Evolutionary conservation across 2,888 invertebrate genomes (phyloP).

Genomic region (Schizotus pectinicornis): DNA sequence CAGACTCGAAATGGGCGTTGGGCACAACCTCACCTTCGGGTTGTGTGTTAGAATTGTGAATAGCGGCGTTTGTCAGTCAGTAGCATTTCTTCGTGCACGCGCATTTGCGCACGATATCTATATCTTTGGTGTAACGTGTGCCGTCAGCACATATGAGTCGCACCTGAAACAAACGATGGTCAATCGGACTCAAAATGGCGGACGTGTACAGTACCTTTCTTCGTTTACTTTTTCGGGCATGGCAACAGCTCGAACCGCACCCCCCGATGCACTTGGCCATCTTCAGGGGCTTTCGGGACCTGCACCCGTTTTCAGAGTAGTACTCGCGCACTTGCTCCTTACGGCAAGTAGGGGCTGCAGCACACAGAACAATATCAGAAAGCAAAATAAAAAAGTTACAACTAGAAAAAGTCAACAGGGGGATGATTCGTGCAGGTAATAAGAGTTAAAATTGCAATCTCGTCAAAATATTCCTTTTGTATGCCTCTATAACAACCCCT

Average conservation of each 20-base stretch:
- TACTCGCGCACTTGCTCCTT: slow-evolving; percentile 91
- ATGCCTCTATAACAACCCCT: too few relatives aligned
- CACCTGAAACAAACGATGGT: slow-evolving; percentile 63
- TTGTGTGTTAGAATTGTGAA: slow-evolving; percentile 58
- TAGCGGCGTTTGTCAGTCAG: slow-evolving; percentile 71
- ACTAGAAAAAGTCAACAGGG: too few relatives aligned
- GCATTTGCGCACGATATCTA: slow-evolving; percentile 96
- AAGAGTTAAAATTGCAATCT: too few relatives aligned
- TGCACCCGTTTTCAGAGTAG: slow-evolving; percentile 89
- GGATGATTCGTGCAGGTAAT: too few relatives aligned
- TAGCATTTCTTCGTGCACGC: slow-evolving; percentile 93
- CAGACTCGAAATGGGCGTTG: background rate
- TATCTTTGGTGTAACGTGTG: slow-evolving; percentile 91
- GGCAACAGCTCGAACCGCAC: slow-evolving; percentile 87
- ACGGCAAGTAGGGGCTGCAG: slow-evolving; percentile 77
- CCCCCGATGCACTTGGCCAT: slow-evolving; percentile 85
- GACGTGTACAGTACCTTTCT: slow-evolving; percentile 73
- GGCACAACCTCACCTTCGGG: slow-evolving; percentile 26
- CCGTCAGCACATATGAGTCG: slow-evolving; percentile 93
- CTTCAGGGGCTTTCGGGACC: slow-evolving; percentile 88
- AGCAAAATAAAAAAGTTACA: too few relatives aligned
- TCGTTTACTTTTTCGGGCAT: slow-evolving; percentile 89
- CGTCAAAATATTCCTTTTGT: too few relatives aligned
- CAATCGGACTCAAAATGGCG: slow-evolving; percentile 6
- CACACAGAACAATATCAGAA: slow-evolving; percentile 6